Evolutionary conservation across 2,797 vertebrate genomes (phyloP), one percentile per base, ranked within the genome.

Genomic region (Tadarida brasiliensis): DNA sequence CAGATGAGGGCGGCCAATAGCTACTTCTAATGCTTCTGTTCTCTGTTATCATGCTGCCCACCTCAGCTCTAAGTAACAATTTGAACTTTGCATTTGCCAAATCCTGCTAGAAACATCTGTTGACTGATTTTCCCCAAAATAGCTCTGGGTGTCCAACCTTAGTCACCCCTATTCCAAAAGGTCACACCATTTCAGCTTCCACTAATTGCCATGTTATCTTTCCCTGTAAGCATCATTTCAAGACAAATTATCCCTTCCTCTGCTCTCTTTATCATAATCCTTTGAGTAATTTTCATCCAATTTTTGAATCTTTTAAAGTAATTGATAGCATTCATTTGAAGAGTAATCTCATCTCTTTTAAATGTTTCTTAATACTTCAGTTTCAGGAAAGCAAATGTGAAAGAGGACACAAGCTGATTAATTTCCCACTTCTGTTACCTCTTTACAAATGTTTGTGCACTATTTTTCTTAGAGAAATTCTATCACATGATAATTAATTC

Each of bases 261-360:
- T 89, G 39, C 33, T 96, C 74, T 94, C 80, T 91, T 93, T 91
- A 84, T 89, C 76, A 96, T 90, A 94, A 94, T 95, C 70, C 59
- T 86, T 74, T 93, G 71, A 86, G 39, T 90, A 80, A 92, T 96
- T 96, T 94, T 87, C 76, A 85, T 82, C 78, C 57, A 91, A 74
- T 94, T 94, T 96, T 87, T 84, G n/a, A 95, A 95, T 68, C 71
- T 82, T 94, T 96, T 93, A 84, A 92, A 74, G 87, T 97, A 67
- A 96, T 93, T 95, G 89, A 93, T 90, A 93, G 68, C 74, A 94
- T 96, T 94, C 93, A 87, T 96, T 95, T 94, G 81, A 90, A 93
- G 63, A 71, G 94, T 57, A 70, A 90, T 92, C 65, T 92, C 61
- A 91, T 76, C 39, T 67, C 28, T 83, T 90, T 95, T 80, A 57